These are phyloP conservation scores for Crossoptilon crossoptilon DNA, from an alignment of 2,797 vertebrate species.

Conservation along the genomic window DNA sequence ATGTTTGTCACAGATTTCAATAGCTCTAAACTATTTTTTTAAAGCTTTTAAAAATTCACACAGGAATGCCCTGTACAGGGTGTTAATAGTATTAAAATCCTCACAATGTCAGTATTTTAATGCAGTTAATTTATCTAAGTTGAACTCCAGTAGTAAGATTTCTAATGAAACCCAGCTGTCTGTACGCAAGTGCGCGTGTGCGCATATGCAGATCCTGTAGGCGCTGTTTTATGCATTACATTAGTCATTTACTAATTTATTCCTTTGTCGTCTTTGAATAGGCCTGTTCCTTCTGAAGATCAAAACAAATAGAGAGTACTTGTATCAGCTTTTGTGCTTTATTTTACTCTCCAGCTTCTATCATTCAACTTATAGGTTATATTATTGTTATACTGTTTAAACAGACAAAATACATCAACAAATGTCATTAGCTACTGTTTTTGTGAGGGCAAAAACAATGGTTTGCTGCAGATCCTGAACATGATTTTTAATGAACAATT, in stretches of 20 bases:
- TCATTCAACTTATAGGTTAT: constrained; percentile 57
- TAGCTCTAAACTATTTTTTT: constrained; percentile 71
- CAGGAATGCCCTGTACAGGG: constrained; percentile 63
- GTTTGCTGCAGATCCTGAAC: constrained; percentile 58
- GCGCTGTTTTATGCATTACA: constrained; percentile 21
- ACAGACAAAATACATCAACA: neutral
- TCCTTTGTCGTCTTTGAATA: constrained; percentile 66
- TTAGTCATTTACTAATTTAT: constrained; percentile 75
- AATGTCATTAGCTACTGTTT: constrained; percentile 17
- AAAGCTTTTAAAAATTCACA: constrained; percentile 69
- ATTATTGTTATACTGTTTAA: constrained; percentile 29
- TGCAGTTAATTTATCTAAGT: constrained; percentile 78
- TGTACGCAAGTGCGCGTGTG: neutral
- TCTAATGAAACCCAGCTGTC: constrained; percentile 49
- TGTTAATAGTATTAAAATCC: constrained; percentile 70
- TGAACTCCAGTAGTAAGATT: constrained; percentile 68
- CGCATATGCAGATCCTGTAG: constrained; percentile 10
- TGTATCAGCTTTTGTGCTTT: constrained; percentile 58
- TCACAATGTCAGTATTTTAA: constrained; percentile 79
- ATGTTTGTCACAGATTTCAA: neutral
- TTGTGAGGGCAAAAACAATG: constrained; percentile 8
- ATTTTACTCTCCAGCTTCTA: constrained; percentile 61
- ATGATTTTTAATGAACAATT: constrained; percentile 40
- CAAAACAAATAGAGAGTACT: constrained; percentile 54
- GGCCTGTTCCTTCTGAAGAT: constrained; percentile 65